Evolutionary conservation across 2,888 invertebrate species (phyloP).

Genomic region (Adelognathus sp.): DNA sequence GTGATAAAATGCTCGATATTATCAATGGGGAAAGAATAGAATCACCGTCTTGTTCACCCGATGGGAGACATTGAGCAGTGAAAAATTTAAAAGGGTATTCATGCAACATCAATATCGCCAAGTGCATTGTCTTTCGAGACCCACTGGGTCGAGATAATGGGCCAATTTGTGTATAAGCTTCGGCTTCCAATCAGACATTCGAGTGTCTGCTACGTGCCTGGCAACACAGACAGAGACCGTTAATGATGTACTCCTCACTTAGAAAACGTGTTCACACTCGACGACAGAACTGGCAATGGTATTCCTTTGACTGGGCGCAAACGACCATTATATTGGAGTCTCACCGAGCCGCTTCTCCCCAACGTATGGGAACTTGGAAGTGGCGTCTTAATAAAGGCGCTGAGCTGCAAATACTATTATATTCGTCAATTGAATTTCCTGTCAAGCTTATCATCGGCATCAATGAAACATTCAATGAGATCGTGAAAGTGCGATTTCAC

Average conservation of each 20-base stretch:
- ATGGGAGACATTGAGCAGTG: neutral
- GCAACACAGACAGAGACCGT: neutral
- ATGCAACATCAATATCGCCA: neutral
- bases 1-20: neutral
- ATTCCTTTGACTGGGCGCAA: neutral
- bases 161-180: neutral
- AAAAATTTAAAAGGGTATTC: neutral
- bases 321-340: neutral
- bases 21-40: neutral
- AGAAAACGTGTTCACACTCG: neutral
- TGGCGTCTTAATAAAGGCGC: too few relatives aligned
- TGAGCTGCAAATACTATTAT: too few relatives aligned
- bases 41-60: neutral
- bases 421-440: too few relatives aligned
- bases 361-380: neutral
- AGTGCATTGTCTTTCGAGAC: neutral
- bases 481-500: too few relatives aligned
- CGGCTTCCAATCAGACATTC: neutral
- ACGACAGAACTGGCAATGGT: neutral
- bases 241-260: neutral
- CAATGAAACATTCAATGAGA: too few relatives aligned
- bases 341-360: neutral
- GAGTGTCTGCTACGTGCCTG: neutral
- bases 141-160: neutral
- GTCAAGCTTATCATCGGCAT: too few relatives aligned